Base-by-base conservation (phyloP, 2,113 vertebrate genomes). In the Murina feae region DNA sequence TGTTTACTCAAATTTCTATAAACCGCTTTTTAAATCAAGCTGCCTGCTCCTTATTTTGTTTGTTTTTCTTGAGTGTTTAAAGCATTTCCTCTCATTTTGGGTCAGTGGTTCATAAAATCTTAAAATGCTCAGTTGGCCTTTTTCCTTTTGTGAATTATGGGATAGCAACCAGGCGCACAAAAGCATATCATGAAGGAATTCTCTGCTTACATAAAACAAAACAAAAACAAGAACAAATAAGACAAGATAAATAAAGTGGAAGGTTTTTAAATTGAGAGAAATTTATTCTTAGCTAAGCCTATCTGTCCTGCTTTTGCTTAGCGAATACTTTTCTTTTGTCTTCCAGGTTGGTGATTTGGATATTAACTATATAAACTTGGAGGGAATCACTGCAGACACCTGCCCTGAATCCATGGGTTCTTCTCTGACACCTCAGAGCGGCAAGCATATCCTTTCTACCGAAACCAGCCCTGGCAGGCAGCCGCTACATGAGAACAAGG, bases 331-430 rank as follows among this genome's bases (percentile, higher is more conserved):
- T 92, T 60, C 60, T 96, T 86, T 95, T 75, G 42, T 66, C 25
- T 7, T 84, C 21, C 75, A 99, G 99, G 97, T 87, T 74, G 98
- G 91, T 58, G 98, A 98, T 82, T 92, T 96, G 53, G 97, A 98
- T 91, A 90, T 96, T 53, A 97, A 95, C 92, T 98, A 74, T 8
- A 30, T 89, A 89, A 91, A 93, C 25, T 51, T 98, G 86, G 91
- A 98, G 4, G 98, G 97, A 37, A 96, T 98, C 87, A 98, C 98
- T 4, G 69, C 83, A 58, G 96, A 97, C 94, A 97, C 87, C 49
- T 97, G 85, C 82, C 97, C 98, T 30, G 98, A 98, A 75, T 60
- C 93, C 10, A 69, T 63, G n/a, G 94, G 30, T 51, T 95, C 98
- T 51, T 2, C 86, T 2, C 18, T 4, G 0, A 94, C 95, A 63